These are phyloP conservation scores for Laupala kohalensis DNA, from an alignment of 1,140 invertebrate species.

Conservation along the genomic window DNA sequence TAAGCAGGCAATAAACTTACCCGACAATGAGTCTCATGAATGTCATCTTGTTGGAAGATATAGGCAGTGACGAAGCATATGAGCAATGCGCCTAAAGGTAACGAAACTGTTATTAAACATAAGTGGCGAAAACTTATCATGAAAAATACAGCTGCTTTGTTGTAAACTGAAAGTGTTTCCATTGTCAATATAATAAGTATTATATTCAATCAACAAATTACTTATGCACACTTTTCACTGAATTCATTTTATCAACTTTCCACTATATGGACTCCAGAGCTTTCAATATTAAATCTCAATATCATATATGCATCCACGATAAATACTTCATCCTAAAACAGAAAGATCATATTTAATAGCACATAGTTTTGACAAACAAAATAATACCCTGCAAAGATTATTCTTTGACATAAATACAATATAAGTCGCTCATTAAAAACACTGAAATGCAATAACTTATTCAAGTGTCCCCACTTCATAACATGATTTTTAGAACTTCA, in stretches of 20 bases:
- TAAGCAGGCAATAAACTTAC: constrained; percentile 48
- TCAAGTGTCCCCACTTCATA: too few relatives aligned
- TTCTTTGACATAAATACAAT: neutral
- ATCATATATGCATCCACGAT: too few relatives aligned
- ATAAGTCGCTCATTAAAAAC: neutral
- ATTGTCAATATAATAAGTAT: constrained; percentile 12
- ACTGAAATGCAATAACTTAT: neutral
- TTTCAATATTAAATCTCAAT: neutral
- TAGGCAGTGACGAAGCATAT: constrained; percentile 76
- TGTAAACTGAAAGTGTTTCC: constrained; percentile 14
- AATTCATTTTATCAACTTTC: too few relatives aligned
- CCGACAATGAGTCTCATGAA: constrained; percentile 82
- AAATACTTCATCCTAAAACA: neutral
- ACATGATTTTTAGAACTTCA: too few relatives aligned
- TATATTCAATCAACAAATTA: too few relatives aligned
- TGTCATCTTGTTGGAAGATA: constrained; percentile 78
- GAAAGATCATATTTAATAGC: too few relatives aligned
- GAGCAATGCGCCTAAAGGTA: constrained; percentile 65
- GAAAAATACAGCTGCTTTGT: constrained; percentile 27
- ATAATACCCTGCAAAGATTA: neutral
- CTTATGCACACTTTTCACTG: too few relatives aligned
- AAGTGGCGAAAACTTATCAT: constrained; percentile 47
- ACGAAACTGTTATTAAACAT: constrained; percentile 62
- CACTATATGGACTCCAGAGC: too few relatives aligned
- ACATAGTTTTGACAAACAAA: too few relatives aligned